Evolutionary conservation across 2,888 invertebrate species (phyloP).

Genomic region (Parnassius mnemosyne): DNA sequence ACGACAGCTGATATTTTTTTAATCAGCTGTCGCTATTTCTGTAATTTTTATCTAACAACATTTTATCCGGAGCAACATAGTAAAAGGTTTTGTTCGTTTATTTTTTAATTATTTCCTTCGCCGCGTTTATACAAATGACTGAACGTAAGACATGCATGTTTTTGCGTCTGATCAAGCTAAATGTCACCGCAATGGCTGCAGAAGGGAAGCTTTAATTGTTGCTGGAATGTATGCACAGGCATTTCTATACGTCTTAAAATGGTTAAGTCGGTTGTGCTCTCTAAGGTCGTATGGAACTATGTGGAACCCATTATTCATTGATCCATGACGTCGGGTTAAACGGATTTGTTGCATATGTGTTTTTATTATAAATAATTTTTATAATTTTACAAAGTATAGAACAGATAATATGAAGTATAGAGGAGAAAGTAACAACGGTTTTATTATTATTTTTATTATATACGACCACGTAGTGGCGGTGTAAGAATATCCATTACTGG

Average conservation of each 20-base stretch:
- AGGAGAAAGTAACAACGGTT: no score
- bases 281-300: background rate
- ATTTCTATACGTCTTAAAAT: conserved; percentile 1
- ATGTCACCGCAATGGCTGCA: conserved; percentile 9
- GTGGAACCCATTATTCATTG: background rate
- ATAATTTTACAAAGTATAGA: no score
- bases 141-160: conserved; percentile 3
- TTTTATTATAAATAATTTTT: background rate
- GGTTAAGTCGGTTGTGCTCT: conserved; percentile 3
- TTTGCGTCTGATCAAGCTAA: conserved; percentile 11
- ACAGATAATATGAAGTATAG: no score
- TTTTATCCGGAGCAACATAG: background rate
- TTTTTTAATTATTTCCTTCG: conserved; percentile 18
- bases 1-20: no score
- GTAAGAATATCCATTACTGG: no score
- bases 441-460: no score
- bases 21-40: no score
- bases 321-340: background rate
- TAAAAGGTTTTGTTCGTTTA: conserved; percentile 4
- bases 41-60: no score
- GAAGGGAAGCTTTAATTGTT: conserved; percentile 2
- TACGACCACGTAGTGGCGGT: no score
- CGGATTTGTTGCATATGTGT: background rate
- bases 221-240: background rate
- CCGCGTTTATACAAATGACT: conserved; percentile 5